phyloP scores from a whole-genome alignment of 2,888 invertebrate species.

The Punctoribates punctum region DNA sequence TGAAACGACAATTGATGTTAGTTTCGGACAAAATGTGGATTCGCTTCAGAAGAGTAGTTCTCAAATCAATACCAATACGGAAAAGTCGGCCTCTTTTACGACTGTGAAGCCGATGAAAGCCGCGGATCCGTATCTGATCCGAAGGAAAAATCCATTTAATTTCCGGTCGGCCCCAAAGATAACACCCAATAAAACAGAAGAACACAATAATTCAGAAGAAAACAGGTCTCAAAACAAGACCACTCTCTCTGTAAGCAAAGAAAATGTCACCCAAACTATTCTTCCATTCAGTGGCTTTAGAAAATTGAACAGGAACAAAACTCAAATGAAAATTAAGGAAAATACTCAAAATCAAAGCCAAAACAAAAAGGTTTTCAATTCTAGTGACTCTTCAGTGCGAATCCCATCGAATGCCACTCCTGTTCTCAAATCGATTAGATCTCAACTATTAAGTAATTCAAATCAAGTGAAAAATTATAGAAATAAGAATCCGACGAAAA shows the following conservation, averaged over 20 bases:
- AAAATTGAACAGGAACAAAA: not conserved
- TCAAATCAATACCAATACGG: not conserved
- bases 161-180: not conserved
- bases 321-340: not conserved
- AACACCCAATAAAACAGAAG: not conserved
- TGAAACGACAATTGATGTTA: not conserved
- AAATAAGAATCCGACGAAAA: not conserved
- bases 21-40: not conserved
- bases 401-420: not conserved
- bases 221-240: not conserved
- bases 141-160: not conserved
- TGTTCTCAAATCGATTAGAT: not conserved
- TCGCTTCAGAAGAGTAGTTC: not conserved
- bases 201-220: not conserved
- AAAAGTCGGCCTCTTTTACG: not conserved
- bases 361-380: not conserved
- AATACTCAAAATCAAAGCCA: not conserved
- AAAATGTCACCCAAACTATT: not conserved
- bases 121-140: conserved; percentile 7
- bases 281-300: conserved; percentile 1
- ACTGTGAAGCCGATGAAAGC: not conserved
- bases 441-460: not conserved
- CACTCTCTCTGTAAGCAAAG: not conserved
- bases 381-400: not conserved
- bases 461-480: not conserved